These are phyloP conservation scores for Nylanderia fulva DNA, from an alignment of 1,140 invertebrate species.

Conservation along the genomic window DNA sequence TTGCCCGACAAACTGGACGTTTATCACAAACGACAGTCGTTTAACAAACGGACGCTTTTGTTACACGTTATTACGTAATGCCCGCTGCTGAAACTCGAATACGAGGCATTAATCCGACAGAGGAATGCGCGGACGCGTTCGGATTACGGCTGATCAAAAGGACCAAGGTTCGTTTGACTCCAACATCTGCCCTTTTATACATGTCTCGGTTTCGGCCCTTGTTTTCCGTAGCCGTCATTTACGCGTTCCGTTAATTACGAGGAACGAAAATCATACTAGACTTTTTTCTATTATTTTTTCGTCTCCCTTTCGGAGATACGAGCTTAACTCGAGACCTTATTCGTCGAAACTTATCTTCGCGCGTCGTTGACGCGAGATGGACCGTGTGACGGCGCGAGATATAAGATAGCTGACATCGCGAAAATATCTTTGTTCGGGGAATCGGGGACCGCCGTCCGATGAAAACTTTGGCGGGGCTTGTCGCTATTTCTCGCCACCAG, in stretches of 20 bases:
- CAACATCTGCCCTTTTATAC: slow-evolving; percentile 58
- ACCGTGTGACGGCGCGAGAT: background rate
- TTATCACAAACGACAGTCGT: slow-evolving; percentile 46
- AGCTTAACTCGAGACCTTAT: background rate
- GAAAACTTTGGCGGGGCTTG: slow-evolving; percentile 34
- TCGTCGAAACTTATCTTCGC: background rate
- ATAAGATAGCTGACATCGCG: slow-evolving; percentile 21
- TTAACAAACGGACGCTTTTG: slow-evolving; percentile 46
- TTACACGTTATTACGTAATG: slow-evolving; percentile 31
- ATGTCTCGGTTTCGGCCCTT: background rate
- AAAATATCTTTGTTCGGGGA: slow-evolving; percentile 46
- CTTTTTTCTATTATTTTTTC: background rate
- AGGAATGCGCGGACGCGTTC: slow-evolving; percentile 58
- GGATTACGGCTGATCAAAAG: slow-evolving; percentile 66
- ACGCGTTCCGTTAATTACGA: slow-evolving; percentile 17
- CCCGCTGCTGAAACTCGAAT: slow-evolving; percentile 18
- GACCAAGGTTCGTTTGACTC: background rate
- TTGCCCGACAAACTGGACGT: slow-evolving; percentile 36
- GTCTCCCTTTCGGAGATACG: background rate
- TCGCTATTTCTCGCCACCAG: slow-evolving; percentile 9
- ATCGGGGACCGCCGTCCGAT: slow-evolving; percentile 30
- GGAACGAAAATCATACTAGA: background rate
- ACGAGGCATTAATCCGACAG: slow-evolving; percentile 51
- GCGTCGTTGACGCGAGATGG: background rate
- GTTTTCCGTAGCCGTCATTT: slow-evolving; percentile 27